Evolutionary conservation across 53 echinoderm and acorn worm species (phyloP), one percentile per base, ranked within the genome.

Genomic region (Holothuria leucospilota): DNA sequence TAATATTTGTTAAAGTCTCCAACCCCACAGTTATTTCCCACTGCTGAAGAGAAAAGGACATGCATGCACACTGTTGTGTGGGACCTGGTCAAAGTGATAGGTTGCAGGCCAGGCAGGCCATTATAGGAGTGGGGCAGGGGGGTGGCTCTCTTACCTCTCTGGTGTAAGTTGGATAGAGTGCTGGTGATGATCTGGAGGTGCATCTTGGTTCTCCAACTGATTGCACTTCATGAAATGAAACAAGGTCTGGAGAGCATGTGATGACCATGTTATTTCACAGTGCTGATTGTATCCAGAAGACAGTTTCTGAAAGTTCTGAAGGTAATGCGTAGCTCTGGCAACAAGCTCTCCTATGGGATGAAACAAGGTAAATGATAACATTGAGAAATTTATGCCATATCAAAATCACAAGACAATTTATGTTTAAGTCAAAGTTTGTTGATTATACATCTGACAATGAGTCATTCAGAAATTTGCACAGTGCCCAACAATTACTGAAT

Each of bases 191-290:
- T 82, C 88, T 0, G 94, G 92, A 20, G 84, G 84, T 27, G 86
- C 92, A 51, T 96, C 92, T 29, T 86, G 91, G 62, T 89, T 88
- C 21, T 96, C 94, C 53, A 96, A 62, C 87, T 96, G 94, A 86
- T 74, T 86, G 68, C 96, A 96, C 13, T 89, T 85, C 96, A 96
- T 96, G 71, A 68, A 96, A 85, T 96, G 92, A 84, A 87, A 93
- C 25, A 96, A 71, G 1, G 96, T 91, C 29, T 91, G 93, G 9
- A 96, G 90, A 13, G 93, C 96, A 59, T 85, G 87, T 15, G 96
- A 92, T 9, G 90, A 90, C 96, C 96, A 96, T 4, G 96, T 85
- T 29, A 91, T 84, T 20, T 91, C 81, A 12, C 79, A 81, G 16
- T 81, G 63, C 56, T 92, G 87, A 27, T 94, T 88, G 63, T 88